Evolutionary conservation across 2,113 vertebrate species (phyloP).

Genomic region (Urocynchramus pylzowi): DNA sequence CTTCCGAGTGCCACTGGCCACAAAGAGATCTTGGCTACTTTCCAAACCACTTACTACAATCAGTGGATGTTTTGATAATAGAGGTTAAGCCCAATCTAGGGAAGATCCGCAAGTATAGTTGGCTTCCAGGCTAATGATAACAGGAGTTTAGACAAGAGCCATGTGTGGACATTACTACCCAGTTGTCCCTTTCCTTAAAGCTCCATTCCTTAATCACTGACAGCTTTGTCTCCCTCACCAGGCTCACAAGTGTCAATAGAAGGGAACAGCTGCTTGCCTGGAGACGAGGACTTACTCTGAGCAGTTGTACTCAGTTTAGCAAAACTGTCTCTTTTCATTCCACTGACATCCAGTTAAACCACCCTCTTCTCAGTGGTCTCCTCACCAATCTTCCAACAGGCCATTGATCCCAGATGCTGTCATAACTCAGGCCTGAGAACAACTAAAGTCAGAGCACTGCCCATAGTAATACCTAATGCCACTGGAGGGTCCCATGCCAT

Average conservation of each 20-base stretch:
- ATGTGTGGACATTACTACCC: neutral
- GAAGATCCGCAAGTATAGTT: neutral
- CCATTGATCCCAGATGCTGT: neutral
- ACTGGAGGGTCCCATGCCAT: neutral
- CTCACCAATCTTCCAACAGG: neutral
- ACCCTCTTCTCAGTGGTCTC: neutral
- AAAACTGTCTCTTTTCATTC: neutral
- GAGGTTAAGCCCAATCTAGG: neutral
- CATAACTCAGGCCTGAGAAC: neutral
- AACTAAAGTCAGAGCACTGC: neutral
- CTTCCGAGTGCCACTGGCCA: neutral
- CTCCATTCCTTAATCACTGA: neutral
- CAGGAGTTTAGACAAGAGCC: neutral
- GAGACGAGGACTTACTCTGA: accelerated
- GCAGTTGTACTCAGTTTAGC: neutral
- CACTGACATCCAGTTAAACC: neutral
- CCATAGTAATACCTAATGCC: neutral
- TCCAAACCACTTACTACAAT: neutral
- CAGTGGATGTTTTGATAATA: neutral
- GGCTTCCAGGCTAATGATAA: neutral
- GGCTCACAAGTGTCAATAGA: neutral
- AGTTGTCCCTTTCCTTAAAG: neutral
- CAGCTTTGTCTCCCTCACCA: neutral
- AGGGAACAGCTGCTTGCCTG: neutral
- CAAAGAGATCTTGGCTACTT: neutral